phyloP scores from a whole-genome alignment of 2,888 invertebrate species.

The Amiota minor region DNA sequence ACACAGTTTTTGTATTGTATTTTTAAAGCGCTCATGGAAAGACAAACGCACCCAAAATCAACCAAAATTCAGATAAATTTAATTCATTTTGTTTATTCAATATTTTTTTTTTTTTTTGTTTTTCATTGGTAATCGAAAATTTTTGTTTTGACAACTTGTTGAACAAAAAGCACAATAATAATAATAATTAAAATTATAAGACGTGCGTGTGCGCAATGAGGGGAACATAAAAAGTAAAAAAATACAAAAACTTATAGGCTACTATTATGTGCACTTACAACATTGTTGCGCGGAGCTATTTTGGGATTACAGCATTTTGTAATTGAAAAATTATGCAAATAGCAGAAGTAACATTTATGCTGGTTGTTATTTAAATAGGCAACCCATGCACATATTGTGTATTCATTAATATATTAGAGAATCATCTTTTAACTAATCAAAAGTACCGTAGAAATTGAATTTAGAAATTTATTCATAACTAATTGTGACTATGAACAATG shows the following conservation, averaged over 20 bases:
- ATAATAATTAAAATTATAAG: no score
- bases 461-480: conserved; percentile 10
- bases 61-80: no score
- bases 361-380: conserved; percentile 18
- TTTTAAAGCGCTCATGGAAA: no score
- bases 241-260: no score
- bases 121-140: neutral
- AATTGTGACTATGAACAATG: neutral
- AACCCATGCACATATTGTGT: conserved; percentile 18
- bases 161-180: neutral
- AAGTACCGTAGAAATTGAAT: neutral
- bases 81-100: no score
- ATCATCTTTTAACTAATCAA: no score
- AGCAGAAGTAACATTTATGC: conserved; percentile 1
- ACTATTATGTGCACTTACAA: no score
- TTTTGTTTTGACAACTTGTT: neutral
- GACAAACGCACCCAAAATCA: no score
- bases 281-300: no score
- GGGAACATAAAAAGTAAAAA: neutral
- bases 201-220: neutral
- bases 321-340: conserved; percentile 28
- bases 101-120: no score
- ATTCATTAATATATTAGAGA: neutral
- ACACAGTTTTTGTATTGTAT: no score
- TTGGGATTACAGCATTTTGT: conserved; percentile 12